A percentile compares a stretch with the other conserved stretches of the same genome.
These are phyloP conservation scores for Aplocera efformata DNA, from an alignment of 2,888 invertebrate genomes.

Conservation along the genomic window DNA sequence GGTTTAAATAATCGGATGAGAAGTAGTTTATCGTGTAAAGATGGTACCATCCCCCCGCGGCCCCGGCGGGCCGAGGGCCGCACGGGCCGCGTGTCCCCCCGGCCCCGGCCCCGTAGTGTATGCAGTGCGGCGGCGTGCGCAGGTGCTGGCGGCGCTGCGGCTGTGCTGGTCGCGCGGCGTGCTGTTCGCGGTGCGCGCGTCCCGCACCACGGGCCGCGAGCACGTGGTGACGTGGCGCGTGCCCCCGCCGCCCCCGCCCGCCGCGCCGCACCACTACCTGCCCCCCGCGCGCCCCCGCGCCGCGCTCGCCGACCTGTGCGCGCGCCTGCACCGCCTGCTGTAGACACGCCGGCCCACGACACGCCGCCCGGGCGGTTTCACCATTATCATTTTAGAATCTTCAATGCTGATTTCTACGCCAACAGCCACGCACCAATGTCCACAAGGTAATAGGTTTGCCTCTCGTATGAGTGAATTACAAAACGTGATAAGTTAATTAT, in stretches of 20 bases:
- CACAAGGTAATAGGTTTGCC: too few species aligned
- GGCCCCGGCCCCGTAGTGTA: too few species aligned
- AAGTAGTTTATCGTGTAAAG: too few species aligned
- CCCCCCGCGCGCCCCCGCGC: constrained; percentile 32
- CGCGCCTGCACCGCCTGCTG: constrained; percentile 4
- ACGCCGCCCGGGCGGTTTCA: not conserved
- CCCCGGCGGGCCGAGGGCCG: too few species aligned
- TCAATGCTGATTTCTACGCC: too few species aligned
- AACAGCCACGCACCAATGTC: too few species aligned
- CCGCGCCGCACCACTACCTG: constrained; percentile 41
- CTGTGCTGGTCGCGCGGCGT: constrained; percentile 91
- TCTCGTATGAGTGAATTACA: too few species aligned
- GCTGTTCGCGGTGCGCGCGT: constrained; percentile 92
- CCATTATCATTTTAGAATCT: too few species aligned
- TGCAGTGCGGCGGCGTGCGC: constrained; percentile 9
- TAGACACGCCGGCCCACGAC: not conserved
- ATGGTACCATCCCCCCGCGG: too few species aligned
- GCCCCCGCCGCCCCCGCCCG: constrained; percentile 45
- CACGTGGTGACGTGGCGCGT: constrained; percentile 94
- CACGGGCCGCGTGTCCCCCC: too few species aligned
- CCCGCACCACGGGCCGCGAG: constrained; percentile 93
- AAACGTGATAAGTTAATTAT: too few species aligned
- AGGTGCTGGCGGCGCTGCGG: constrained; percentile 87
- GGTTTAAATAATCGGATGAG: too few species aligned
- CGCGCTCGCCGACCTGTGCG: constrained; percentile 17